A percentile compares a stretch with the other conserved stretches of the same genome.
These are phyloP conservation scores for Rhinophrynus dorsalis DNA, from an alignment of 2,797 vertebrate genomes.

Conservation along the genomic window DNA sequence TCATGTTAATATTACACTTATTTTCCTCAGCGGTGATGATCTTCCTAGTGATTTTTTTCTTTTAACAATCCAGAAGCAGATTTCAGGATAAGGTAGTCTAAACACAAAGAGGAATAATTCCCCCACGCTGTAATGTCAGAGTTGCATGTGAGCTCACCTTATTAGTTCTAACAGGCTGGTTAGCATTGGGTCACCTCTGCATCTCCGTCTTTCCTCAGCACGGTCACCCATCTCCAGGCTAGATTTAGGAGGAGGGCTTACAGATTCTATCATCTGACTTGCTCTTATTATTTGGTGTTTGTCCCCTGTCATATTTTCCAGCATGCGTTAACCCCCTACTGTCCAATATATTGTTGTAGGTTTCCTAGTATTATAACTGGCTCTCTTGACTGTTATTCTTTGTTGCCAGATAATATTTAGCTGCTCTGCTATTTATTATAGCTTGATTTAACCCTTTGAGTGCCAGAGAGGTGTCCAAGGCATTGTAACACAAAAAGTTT, in stretches of 20 bases:
- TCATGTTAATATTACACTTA: slow-evolving; percentile 66
- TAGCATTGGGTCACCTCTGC: slow-evolving; percentile 77
- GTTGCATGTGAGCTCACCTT: slow-evolving; percentile 73
- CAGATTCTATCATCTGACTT: slow-evolving; percentile 55
- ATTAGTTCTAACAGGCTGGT: slow-evolving; percentile 79
- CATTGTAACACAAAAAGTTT: too few relatives aligned
- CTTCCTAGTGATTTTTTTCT: slow-evolving; percentile 63
- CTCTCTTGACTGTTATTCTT: neutral
- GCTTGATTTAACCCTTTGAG: too few relatives aligned
- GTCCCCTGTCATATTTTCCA: slow-evolving; percentile 27
- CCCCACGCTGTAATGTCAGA: slow-evolving; percentile 69
- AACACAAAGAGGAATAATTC: slow-evolving; percentile 70
- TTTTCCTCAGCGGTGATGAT: slow-evolving; percentile 65
- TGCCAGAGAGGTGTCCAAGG: too few relatives aligned
- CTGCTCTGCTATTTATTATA: neutral
- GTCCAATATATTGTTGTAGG: neutral
- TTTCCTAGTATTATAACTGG: neutral
- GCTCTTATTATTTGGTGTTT: slow-evolving; percentile 60
- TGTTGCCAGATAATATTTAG: neutral
- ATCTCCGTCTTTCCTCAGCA: slow-evolving; percentile 63
- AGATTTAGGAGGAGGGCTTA: slow-evolving; percentile 61
- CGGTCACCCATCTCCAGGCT: slow-evolving; percentile 70
- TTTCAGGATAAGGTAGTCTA: slow-evolving; percentile 73
- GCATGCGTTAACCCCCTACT: slow-evolving; percentile 23
- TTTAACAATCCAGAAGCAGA: slow-evolving; percentile 70